Percentiles rank a stretch among this genome's conserved stretches.
Conservation (phyloP, 1,140 invertebrate species). For the Bombus huntii region DNA sequence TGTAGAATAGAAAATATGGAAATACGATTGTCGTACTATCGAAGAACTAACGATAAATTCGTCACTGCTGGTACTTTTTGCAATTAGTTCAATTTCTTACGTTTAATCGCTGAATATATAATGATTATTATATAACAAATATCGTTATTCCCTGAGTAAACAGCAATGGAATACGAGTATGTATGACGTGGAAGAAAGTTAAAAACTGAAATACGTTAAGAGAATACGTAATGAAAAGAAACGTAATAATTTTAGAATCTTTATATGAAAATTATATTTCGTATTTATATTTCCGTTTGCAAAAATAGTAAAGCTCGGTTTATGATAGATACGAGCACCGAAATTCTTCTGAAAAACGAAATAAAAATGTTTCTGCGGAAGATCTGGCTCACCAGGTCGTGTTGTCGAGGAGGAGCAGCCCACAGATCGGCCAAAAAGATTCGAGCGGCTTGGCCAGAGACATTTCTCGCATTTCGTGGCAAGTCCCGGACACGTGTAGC, state of each 20-base stretch:
- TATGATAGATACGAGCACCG: not conserved
- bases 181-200: not conserved
- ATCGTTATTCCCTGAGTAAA: no score
- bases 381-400: slow-evolving; percentile 23
- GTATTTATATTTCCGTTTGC: not conserved
- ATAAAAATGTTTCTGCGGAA: not conserved
- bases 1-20: not conserved
- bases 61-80: no score
- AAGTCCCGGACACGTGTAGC: slow-evolving; percentile 52
- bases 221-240: not conserved
- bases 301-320: not conserved
- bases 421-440: slow-evolving; percentile 57
- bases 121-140: no score
- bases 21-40: not conserved
- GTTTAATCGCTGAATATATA: no score
- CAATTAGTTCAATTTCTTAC: no score
- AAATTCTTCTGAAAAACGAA: not conserved
- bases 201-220: not conserved
- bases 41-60: not conserved
- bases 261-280: not conserved
- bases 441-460: slow-evolving; percentile 44
- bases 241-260: not conserved
- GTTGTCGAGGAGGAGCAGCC: slow-evolving; percentile 4
- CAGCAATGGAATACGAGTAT: no score
- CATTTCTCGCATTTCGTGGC: slow-evolving; percentile 67